phyloP scores from a whole-genome alignment of 1,140 invertebrate species.

The Radopholus similis region DNA sequence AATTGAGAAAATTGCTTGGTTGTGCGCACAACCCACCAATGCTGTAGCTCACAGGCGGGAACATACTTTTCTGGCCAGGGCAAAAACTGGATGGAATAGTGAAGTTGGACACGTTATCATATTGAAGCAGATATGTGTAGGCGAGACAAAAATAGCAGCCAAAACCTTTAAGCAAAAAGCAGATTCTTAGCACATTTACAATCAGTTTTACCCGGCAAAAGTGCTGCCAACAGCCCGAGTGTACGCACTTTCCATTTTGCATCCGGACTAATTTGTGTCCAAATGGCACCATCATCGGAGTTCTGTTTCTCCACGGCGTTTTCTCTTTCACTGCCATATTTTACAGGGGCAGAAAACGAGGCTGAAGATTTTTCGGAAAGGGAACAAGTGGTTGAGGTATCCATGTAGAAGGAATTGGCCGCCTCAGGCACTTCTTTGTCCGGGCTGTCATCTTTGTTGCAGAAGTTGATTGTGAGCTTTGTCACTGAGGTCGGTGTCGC shows the following conservation, averaged over 20 bases:
- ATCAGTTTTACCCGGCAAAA: slow-evolving; percentile 6
- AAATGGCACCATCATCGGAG: background rate
- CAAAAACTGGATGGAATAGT: slow-evolving; percentile 10
- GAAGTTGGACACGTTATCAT: slow-evolving; percentile 8
- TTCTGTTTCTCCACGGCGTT: background rate
- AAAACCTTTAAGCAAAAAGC: background rate
- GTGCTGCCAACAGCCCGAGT: slow-evolving; percentile 7
- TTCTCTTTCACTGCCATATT: background rate
- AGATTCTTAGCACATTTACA: background rate
- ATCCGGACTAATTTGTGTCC: slow-evolving; percentile 1
- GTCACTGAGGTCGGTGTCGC: background rate
- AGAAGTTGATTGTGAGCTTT: background rate
- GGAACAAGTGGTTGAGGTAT: slow-evolving; percentile 3
- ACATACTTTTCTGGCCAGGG: slow-evolving; percentile 18
- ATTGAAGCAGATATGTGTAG: slow-evolving; percentile 10
- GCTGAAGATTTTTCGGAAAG: background rate
- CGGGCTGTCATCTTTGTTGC: background rate
- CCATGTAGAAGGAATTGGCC: background rate
- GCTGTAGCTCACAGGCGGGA: slow-evolving; percentile 19
- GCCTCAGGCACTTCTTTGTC: background rate
- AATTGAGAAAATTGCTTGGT: background rate
- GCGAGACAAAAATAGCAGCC: slow-evolving; percentile 17
- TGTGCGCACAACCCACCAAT: background rate
- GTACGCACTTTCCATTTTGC: slow-evolving; percentile 16
- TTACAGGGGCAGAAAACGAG: background rate